Percentiles rank a stretch among this genome's conserved stretches.
These are phyloP conservation scores for Oryzias dopingdopingensis DNA, from an alignment of 2,797 vertebrate species.

Conservation along the genomic window DNA sequence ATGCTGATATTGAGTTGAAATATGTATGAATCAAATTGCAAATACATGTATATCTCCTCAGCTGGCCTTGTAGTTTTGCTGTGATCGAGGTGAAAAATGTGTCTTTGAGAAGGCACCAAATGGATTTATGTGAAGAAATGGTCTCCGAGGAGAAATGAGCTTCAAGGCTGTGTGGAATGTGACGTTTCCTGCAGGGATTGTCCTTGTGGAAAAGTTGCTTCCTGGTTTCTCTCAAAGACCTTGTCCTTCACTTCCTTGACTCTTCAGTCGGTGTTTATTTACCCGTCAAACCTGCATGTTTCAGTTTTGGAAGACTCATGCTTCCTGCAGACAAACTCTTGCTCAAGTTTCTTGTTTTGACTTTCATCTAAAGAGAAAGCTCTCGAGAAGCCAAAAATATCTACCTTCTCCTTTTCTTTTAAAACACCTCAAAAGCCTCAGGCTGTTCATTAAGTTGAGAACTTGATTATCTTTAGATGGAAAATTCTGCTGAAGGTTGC, in stretches of 20 bases:
- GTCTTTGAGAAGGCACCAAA: slow-evolving; percentile 37
- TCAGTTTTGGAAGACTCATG: slow-evolving; percentile 24
- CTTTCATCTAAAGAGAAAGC: slow-evolving; percentile 38
- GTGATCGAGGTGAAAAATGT: slow-evolving; percentile 19
- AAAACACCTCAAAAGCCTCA: slow-evolving; percentile 48
- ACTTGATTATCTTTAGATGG: slow-evolving; percentile 64
- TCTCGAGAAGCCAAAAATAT: slow-evolving; percentile 62
- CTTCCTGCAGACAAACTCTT: slow-evolving; percentile 4
- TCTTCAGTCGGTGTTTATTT: slow-evolving; percentile 36
- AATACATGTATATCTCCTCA: background rate
- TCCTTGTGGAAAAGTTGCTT: slow-evolving; percentile 73
- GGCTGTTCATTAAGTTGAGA: slow-evolving; percentile 65
- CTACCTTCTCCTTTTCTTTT: slow-evolving; percentile 45
- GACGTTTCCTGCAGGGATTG: slow-evolving; percentile 75
- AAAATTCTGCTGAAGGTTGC: slow-evolving; percentile 54
- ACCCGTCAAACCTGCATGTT: slow-evolving; percentile 21
- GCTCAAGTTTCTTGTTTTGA: too few relatives aligned
- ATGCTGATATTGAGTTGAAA: too few relatives aligned
- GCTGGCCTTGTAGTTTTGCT: slow-evolving; percentile 10
- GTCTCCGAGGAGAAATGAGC: slow-evolving; percentile 64
- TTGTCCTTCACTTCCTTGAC: slow-evolving; percentile 55
- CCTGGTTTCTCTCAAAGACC: slow-evolving; percentile 72
- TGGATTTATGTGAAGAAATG: slow-evolving; percentile 60
- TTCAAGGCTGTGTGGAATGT: slow-evolving; percentile 61
- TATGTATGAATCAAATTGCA: too few relatives aligned